A percentile compares a stretch with the other conserved stretches of the same genome.
phyloP scores from a whole-genome alignment of 1,140 invertebrate genomes.

The Hycleus phaleratus region DNA sequence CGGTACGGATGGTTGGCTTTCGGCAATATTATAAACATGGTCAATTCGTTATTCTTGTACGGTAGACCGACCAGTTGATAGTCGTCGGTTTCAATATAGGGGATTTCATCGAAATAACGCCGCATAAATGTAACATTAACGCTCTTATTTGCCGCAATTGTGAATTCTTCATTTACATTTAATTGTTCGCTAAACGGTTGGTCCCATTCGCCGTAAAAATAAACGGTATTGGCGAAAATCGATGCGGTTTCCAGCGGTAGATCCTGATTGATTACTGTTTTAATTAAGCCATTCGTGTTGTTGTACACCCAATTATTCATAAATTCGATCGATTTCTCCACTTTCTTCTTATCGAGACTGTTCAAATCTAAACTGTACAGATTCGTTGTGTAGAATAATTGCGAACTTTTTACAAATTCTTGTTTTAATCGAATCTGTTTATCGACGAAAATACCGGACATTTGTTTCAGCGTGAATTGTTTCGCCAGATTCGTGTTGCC shows the following conservation, averaged over 20 bases:
- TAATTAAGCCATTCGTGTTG: constrained; percentile 53
- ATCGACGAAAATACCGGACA: constrained; percentile 48
- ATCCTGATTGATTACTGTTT: constrained; percentile 36
- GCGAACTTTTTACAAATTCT: constrained; percentile 40
- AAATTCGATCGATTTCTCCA: background rate
- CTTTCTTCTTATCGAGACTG: background rate
- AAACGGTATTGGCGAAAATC: constrained; percentile 61
- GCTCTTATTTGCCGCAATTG: constrained; percentile 1
- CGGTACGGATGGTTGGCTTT: constrained; percentile 17
- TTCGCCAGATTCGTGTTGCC: background rate
- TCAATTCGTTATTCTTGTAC: constrained; percentile 28
- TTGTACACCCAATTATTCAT: constrained; percentile 58
- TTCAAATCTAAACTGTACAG: constrained; percentile 44
- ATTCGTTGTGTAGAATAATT: constrained; percentile 41
- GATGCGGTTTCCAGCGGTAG: constrained; percentile 43
- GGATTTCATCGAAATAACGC: constrained; percentile 19
- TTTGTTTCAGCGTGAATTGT: constrained; percentile 40
- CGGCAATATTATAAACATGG: constrained; percentile 29
- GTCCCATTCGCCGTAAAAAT: constrained; percentile 66
- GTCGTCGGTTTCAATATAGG: constrained; percentile 22
- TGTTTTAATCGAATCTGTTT: constrained; percentile 40
- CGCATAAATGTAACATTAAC: constrained; percentile 27
- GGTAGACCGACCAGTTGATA: constrained; percentile 27
- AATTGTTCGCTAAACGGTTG: constrained; percentile 49
- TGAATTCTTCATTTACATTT: constrained; percentile 51